Evolutionary conservation across 2,797 vertebrate genomes (phyloP).

Genomic region (Selene dorsalis): DNA sequence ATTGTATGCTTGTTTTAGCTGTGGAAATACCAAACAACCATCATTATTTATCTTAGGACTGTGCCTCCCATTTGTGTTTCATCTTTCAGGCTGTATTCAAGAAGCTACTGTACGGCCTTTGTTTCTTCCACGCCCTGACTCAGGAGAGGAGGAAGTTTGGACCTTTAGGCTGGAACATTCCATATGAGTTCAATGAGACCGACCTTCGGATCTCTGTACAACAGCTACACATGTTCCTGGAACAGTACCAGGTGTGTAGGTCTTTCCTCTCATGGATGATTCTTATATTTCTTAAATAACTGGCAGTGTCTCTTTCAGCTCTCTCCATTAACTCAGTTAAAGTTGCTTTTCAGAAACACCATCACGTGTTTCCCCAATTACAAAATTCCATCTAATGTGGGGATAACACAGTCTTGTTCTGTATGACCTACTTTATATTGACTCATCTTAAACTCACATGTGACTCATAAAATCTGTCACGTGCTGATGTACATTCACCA

Average conservation of each 20-base stretch:
- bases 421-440: not conserved
- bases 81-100: constrained; percentile 87
- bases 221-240: constrained; percentile 91
- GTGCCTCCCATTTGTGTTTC: constrained; percentile 35
- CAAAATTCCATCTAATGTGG: not conserved
- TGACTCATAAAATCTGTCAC: constrained; percentile 10
- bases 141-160: constrained; percentile 93
- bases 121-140: constrained; percentile 91
- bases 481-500: constrained; percentile 16
- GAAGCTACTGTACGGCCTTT: constrained; percentile 89
- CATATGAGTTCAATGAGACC: constrained; percentile 92
- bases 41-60: constrained; percentile 11
- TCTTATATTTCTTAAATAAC: not conserved
- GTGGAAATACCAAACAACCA: constrained; percentile 24
- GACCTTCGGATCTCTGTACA: constrained; percentile 92
- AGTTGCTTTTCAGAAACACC: not conserved
- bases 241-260: constrained; percentile 87
- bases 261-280: not conserved
- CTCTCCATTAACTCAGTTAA: not conserved
- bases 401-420: not conserved
- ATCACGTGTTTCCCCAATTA: not conserved
- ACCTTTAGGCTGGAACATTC: constrained; percentile 93
- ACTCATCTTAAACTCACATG: not conserved
- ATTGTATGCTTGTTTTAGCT: constrained; percentile 43
- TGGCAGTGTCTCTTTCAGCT: not conserved